Conservation (phyloP, 2,797 vertebrate species). For the Neosilurus mollespiculum region DNA sequence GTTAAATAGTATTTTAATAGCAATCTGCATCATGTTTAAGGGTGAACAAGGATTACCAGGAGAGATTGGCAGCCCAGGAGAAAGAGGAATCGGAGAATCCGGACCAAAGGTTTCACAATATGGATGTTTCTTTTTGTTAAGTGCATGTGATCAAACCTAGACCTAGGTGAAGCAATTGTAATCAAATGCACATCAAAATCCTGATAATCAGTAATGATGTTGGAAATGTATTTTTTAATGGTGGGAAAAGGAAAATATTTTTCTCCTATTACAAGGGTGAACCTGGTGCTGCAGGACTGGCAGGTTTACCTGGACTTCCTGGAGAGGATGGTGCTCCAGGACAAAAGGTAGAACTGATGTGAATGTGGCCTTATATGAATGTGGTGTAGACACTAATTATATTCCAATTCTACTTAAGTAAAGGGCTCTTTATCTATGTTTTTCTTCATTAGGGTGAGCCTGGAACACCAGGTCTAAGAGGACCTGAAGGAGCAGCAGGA, state of each 20-base stretch:
- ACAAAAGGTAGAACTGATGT: slow-evolving; percentile 77
- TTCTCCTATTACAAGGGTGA: slow-evolving; percentile 76
- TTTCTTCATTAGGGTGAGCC: slow-evolving; percentile 78
- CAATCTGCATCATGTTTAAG: slow-evolving; percentile 58
- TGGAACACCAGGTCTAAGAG: slow-evolving; percentile 80
- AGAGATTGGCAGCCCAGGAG: slow-evolving; percentile 80
- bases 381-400: neutral
- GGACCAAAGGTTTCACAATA: slow-evolving; percentile 77
- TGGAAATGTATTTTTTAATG: neutral
- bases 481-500: slow-evolving; percentile 80
- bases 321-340: slow-evolving; percentile 89
- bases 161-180: neutral
- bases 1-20: neutral
- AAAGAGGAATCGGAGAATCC: slow-evolving; percentile 80
- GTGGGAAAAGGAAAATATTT: neutral
- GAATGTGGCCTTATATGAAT: neutral
- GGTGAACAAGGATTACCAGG: slow-evolving; percentile 85
- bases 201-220: neutral
- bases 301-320: slow-evolving; percentile 86
- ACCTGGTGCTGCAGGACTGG: slow-evolving; percentile 79
- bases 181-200: neutral
- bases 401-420: neutral
- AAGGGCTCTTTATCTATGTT: slow-evolving; percentile 7
- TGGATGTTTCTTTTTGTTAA: neutral
- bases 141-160: neutral